Conservation (phyloP, 2,888 invertebrate genomes). For the Elysia crispata region DNA sequence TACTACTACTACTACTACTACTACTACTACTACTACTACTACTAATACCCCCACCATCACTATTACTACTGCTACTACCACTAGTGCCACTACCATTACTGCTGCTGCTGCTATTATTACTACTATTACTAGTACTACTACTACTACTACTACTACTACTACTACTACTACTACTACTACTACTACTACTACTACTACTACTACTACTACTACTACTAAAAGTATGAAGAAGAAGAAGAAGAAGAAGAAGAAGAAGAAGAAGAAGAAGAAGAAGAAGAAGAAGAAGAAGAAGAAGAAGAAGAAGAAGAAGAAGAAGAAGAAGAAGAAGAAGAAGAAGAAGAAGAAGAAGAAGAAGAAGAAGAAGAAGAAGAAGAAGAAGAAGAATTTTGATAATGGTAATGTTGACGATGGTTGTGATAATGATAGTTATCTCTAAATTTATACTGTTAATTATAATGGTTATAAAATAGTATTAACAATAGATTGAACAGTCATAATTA, state of each 20-base stretch:
- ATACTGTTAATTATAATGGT: too few species aligned
- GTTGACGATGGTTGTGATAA: neutral
- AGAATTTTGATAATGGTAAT: too few species aligned
- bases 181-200: conserved; percentile 29
- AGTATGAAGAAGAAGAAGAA: neutral
- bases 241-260: neutral
- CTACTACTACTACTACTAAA: conserved; percentile 25
- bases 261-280: neutral
- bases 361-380: conserved; percentile 30
- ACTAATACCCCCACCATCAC: too few species aligned
- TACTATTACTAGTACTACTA: conserved; percentile 33
- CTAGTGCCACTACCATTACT: conserved; percentile 27
- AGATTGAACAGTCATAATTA: too few species aligned
- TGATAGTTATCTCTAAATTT: too few species aligned
- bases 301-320: conserved; percentile 24
- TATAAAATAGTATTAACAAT: too few species aligned
- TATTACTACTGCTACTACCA: too few species aligned
- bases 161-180: conserved; percentile 37
- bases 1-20: conserved; percentile 30
- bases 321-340: conserved; percentile 25
- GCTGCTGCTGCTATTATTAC: conserved; percentile 31
- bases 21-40: conserved; percentile 31
- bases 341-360: conserved; percentile 12
- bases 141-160: conserved; percentile 38
- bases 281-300: conserved; percentile 24